phyloP scores from a whole-genome alignment of 2,113 vertebrate species.

The Pelusios castaneus region DNA sequence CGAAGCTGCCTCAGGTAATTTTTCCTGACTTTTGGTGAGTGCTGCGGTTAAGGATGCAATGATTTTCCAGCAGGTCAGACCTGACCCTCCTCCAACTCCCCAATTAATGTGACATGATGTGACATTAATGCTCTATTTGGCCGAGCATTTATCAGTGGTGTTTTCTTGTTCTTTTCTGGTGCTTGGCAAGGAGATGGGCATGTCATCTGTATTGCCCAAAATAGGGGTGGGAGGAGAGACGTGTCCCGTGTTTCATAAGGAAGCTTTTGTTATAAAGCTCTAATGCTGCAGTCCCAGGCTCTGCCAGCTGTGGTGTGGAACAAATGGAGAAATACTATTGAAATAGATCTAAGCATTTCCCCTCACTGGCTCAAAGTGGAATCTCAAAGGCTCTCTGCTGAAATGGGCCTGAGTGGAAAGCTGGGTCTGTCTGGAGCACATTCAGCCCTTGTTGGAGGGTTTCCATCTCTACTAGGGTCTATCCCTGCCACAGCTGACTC shows the following conservation, averaged over 20 bases:
- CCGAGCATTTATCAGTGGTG: not conserved
- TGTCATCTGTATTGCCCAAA: conserved; percentile 63
- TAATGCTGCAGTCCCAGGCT: conserved; percentile 44
- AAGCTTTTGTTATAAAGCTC: conserved; percentile 63
- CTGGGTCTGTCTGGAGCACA: conserved; percentile 58
- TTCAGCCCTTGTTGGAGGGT: conserved; percentile 46
- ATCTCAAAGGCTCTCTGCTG: conserved; percentile 57
- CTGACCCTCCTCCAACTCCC: not conserved
- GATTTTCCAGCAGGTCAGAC: conserved; percentile 65
- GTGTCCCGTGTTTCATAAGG: conserved; percentile 60
- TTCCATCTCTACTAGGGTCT: conserved; percentile 26
- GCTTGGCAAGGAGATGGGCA: conserved; percentile 8
- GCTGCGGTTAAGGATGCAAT: conserved; percentile 18
- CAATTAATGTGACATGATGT: not conserved
- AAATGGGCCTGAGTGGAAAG: conserved; percentile 27
- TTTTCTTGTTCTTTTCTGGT: conserved; percentile 14
- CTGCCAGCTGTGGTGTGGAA: conserved; percentile 62
- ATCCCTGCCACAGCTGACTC: conserved; percentile 46
- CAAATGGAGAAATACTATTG: conserved; percentile 59
- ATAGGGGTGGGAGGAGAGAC: conserved; percentile 42
- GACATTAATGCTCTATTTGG: not conserved
- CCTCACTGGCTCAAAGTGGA: conserved; percentile 30
- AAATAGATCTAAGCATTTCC: conserved; percentile 62
- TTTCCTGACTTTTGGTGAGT: not conserved
- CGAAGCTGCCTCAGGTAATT: not conserved